Conservation (phyloP, 2,113 vertebrate species). For the Cricetomys ansorgei region DNA sequence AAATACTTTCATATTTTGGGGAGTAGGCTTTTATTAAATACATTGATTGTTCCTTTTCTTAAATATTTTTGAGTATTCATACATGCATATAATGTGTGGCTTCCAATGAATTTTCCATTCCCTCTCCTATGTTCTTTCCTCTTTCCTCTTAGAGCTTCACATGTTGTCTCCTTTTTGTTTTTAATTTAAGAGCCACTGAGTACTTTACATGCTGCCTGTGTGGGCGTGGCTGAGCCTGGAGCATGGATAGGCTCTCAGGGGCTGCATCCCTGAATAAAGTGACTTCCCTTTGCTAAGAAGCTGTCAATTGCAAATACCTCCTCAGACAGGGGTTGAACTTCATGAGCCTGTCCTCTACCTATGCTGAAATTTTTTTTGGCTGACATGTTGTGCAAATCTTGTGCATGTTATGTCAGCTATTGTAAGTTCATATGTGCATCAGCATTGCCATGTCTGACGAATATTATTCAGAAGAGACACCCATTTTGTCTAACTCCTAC, state of each 20-base stretch:
- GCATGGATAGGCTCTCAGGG: background rate
- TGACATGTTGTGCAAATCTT: background rate
- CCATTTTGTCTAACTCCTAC: background rate
- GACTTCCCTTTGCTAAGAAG: background rate
- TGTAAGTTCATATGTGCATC: background rate
- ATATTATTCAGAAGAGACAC: background rate
- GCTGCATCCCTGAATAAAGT: background rate
- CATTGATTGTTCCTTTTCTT: background rate
- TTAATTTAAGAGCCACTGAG: background rate
- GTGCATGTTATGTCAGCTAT: background rate
- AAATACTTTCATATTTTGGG: background rate
- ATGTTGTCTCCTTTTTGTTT: background rate
- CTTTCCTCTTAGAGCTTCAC: background rate
- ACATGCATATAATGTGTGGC: background rate
- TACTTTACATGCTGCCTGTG: background rate
- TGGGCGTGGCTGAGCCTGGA: background rate
- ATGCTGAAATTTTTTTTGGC: background rate
- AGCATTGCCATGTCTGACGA: background rate
- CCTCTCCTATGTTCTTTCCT: background rate
- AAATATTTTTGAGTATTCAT: background rate
- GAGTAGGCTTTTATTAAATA: background rate
- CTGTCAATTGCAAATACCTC: background rate
- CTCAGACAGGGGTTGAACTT: background rate
- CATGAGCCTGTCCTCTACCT: background rate
- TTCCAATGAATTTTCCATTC: background rate